Evolutionary conservation across 2,797 vertebrate genomes (phyloP).

Genomic region (Myoxocephalus aenaeus): DNA sequence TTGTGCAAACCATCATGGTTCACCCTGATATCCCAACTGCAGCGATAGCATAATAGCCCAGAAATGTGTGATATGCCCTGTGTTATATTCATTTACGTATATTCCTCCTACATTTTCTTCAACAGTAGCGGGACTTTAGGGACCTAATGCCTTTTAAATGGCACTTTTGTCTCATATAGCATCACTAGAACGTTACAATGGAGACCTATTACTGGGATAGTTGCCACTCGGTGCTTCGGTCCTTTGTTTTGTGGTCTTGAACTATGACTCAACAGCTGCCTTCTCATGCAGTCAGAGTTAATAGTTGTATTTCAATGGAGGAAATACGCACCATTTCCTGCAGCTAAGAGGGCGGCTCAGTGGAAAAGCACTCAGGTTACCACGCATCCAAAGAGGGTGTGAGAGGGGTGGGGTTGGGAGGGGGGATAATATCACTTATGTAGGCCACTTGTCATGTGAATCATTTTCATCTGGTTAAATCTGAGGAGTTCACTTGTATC

Average conservation of each 20-base stretch:
- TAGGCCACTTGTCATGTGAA: not conserved
- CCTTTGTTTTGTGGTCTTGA: constrained; percentile 42
- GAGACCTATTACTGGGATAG: constrained; percentile 17
- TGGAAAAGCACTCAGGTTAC: constrained; percentile 63
- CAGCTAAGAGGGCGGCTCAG: constrained; percentile 47
- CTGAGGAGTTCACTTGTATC: not conserved
- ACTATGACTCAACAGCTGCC: constrained; percentile 49
- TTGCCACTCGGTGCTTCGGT: constrained; percentile 4
- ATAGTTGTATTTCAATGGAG: constrained; percentile 42
- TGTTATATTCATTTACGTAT: constrained; percentile 1
- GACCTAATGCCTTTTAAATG: constrained; percentile 2
- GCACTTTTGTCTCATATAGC: constrained; percentile 3
- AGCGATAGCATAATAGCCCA: not conserved
- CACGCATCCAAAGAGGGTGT: constrained; percentile 43
- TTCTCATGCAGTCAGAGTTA: constrained; percentile 46
- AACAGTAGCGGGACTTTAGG: not conserved
- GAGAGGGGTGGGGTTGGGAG: not conserved
- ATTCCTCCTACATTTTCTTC: constrained; percentile 1
- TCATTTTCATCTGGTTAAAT: constrained; percentile 1
- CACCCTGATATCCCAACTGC: not conserved
- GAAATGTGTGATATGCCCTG: not conserved
- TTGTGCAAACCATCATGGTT: not conserved
- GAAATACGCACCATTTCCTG: constrained; percentile 50
- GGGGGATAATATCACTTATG: not conserved
- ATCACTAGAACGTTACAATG: not conserved